Evolutionary conservation across 2,888 invertebrate species (phyloP).

Genomic region (Zhuqinia jingwanae): DNA sequence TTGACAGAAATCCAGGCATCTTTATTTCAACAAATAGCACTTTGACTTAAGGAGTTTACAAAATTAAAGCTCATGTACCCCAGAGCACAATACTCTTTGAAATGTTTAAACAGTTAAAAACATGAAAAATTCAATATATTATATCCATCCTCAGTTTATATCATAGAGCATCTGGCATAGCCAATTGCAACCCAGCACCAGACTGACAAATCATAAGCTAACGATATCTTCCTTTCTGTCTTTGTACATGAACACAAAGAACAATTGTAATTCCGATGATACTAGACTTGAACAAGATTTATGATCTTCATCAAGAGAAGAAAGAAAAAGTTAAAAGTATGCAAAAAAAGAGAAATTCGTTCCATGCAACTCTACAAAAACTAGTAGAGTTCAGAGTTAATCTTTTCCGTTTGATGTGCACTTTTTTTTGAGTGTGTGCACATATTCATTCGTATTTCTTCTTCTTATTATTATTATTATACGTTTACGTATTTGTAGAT

Average conservation of each 20-base stretch:
- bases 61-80: constrained; percentile 21
- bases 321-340: constrained; percentile 56
- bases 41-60: constrained; percentile 24
- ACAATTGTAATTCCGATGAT: constrained; percentile 71
- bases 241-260: constrained; percentile 40
- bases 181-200: constrained; percentile 52
- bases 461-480: constrained; percentile 2
- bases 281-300: constrained; percentile 69
- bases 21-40: constrained; percentile 28
- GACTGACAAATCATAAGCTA: constrained; percentile 70
- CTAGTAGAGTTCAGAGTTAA: neutral
- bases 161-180: neutral
- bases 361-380: constrained; percentile 42
- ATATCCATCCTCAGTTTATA: constrained; percentile 1
- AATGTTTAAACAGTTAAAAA: too few species aligned
- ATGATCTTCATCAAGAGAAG: constrained; percentile 66
- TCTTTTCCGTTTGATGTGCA: constrained; percentile 21
- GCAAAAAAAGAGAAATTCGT: constrained; percentile 52
- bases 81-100: neutral
- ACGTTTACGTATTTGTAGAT: neutral
- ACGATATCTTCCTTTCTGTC: constrained; percentile 39
- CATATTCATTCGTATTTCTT: neutral
- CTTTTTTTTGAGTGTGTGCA: neutral
- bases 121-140: too few species aligned
- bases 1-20: constrained; percentile 46